Base-by-base conservation (phyloP, 2,797 vertebrate species). In the Eutrigla gurnardus region DNA sequence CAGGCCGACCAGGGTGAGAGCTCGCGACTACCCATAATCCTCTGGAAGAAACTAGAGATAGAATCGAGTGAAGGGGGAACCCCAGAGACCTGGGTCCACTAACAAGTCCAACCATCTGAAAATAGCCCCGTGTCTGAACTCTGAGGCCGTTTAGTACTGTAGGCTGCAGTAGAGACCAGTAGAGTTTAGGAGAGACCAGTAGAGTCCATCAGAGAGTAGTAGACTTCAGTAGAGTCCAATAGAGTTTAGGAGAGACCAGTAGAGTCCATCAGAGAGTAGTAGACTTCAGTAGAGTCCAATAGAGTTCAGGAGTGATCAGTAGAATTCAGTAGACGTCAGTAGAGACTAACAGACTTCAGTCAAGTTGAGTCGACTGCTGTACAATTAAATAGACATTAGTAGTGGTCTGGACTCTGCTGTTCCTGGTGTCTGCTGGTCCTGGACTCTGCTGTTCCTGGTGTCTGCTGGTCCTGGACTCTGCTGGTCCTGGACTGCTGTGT, bases 1-100 rank as follows among this genome's bases (percentile, higher is more conserved):
- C 96, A 96, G 82, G 95, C 93, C 15, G 97, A 98, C 78, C 96
- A 96, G 85, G 97, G 97, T 98, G 86, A 92, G 93, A 1, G 39
- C 11, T 1, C 35, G 1, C 37, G 14, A 0, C 50, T 55, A 35
- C 70, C 69, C 65, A 63, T 5, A 15, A 66, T 76, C 36, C 69
- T 53, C 25, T 42, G 37, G 3, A 60, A 25, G 25, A 25, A 25
- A 25, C 25, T 25, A 25, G 25, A 25, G 25, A 25, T 25, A 25
- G 25, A 25, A 25, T 25, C 25, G 25, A 25, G 25, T 25, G 25
- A 25, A 25, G 25, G 25, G 25, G 25, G 25, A 25, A 25, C 25
- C 25, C 25, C 25, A 25, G 25, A 25, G 25, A 25, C 25, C 25
- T 25, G 25, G 25, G 25, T 25, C 25, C 25, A 25, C 25, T 25